Evolutionary conservation across 1,140 invertebrate species (phyloP), one percentile per base, ranked within the genome.

Genomic region (Goniozus legneri): DNA sequence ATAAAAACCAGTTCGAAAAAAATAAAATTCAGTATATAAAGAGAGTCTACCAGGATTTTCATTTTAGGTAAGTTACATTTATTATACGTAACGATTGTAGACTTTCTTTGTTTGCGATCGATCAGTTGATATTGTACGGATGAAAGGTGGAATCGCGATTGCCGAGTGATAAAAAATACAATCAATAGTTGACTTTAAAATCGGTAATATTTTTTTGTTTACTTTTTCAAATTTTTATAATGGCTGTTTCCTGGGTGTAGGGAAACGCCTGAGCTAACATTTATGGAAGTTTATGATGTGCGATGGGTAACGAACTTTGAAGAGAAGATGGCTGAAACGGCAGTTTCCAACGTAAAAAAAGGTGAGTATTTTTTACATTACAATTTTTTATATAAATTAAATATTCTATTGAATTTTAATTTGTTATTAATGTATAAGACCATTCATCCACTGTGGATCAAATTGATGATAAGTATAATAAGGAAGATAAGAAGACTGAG

Each of bases 11-110:
- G 31, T 81, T 78, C 56, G 77, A 81, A 44, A 75, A 77, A 44
- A 78, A 78, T 45, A 79, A 77, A 60, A 71, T 77, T 61, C 72
- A 78, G 50, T 79, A 81, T 60, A 74, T 79, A 46, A 73, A 77
- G 50, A 72, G 75, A 51, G 73, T 81, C 42, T 73, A 67, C 55
- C 71, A 78, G 50, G 79, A 80, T 19, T 72, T 64, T 48, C 80
- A 82, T 58, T 81, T 80, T 72, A 71, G 69, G 76, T 77, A 76
- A 65, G 68, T 71, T 42, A 43, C 10, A 10, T 27, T 27, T 10
- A 27, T 27, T 27, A n/a, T n/a, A n/a, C n/a, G n/a, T n/a, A n/a
- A n/a, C n/a, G n/a, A n/a, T n/a, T n/a, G n/a, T n/a, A n/a, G n/a
- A n/a, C n/a, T n/a, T n/a, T n/a, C n/a, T n/a, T n/a, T n/a, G n/a